A percentile compares a stretch with the other conserved stretches of the same genome.
phyloP scores from a whole-genome alignment of 2,113 vertebrate genomes.

The Catharus bicknelli region DNA sequence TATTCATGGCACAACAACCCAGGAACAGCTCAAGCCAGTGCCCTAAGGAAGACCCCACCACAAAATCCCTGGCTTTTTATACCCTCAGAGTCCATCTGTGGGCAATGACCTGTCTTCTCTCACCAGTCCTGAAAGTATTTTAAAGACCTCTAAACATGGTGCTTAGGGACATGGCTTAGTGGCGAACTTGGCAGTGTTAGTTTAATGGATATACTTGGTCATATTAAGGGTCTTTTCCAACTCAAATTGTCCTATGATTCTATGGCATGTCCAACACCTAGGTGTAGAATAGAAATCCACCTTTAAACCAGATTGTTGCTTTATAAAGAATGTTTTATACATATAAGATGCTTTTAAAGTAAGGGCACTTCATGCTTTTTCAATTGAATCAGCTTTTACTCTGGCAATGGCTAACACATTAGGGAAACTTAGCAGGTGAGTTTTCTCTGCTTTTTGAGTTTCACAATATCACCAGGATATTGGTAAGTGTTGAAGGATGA shows the following conservation, averaged over 20 bases:
- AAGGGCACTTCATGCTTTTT: not conserved
- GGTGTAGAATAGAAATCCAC: not conserved
- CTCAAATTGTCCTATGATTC: not conserved
- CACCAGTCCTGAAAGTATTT: not conserved
- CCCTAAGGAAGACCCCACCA: not conserved
- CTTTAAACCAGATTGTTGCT: not conserved
- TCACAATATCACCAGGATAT: not conserved
- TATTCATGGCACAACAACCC: not conserved
- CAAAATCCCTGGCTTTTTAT: fast-evolving
- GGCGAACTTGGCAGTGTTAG: not conserved
- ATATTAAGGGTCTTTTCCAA: not conserved
- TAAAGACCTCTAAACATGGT: not conserved
- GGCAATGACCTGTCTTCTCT: not conserved
- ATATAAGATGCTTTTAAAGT: not conserved
- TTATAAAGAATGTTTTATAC: not conserved
- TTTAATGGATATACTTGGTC: not conserved
- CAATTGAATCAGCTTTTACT: not conserved
- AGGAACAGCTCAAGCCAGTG: fast-evolving
- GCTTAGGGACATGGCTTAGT: not conserved
- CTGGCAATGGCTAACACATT: not conserved
- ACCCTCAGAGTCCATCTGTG: fast-evolving
- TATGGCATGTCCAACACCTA: not conserved
- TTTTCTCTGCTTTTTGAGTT: not conserved
- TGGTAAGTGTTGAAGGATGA: not conserved
- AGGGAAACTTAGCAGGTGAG: not conserved